Evolutionary conservation across 2,797 vertebrate species (phyloP).

Genomic region (Botia almorhae): DNA sequence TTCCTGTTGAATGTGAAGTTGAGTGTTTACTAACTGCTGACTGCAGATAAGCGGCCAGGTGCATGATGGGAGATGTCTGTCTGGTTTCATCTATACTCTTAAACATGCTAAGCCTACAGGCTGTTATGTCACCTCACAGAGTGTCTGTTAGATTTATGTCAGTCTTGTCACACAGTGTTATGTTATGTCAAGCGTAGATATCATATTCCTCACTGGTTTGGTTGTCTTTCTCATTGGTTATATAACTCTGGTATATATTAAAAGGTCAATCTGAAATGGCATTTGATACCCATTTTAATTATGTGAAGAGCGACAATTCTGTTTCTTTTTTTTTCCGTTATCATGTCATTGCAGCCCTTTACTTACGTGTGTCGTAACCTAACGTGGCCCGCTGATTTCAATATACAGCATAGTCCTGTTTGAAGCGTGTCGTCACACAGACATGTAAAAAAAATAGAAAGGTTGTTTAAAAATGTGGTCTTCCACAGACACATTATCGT

Average conservation of each 20-base stretch:
- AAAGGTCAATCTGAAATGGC: background rate
- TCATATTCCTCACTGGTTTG: background rate
- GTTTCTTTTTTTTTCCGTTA: too few species aligned
- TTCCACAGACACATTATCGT: background rate
- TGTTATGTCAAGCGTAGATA: too few species aligned
- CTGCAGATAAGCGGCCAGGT: background rate
- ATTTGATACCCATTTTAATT: background rate
- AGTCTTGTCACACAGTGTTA: background rate
- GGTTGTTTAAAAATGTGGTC: too few species aligned
- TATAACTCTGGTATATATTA: background rate
- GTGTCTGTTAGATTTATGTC: background rate
- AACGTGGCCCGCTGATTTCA: too few species aligned
- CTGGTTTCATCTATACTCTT: background rate
- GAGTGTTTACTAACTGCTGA: background rate
- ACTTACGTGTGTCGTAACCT: too few species aligned
- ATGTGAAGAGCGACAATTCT: too few species aligned
- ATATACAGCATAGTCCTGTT: too few species aligned
- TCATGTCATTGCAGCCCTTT: too few species aligned
- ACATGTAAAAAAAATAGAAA: too few species aligned
- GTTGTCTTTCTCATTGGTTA: too few species aligned
- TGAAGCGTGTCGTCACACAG: too few species aligned
- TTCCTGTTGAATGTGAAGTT: background rate
- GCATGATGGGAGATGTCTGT: background rate
- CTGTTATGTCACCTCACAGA: background rate
- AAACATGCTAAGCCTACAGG: background rate